phyloP scores from a whole-genome alignment of 92 coral and sea anemone genomes.

The Porites evermanni region DNA sequence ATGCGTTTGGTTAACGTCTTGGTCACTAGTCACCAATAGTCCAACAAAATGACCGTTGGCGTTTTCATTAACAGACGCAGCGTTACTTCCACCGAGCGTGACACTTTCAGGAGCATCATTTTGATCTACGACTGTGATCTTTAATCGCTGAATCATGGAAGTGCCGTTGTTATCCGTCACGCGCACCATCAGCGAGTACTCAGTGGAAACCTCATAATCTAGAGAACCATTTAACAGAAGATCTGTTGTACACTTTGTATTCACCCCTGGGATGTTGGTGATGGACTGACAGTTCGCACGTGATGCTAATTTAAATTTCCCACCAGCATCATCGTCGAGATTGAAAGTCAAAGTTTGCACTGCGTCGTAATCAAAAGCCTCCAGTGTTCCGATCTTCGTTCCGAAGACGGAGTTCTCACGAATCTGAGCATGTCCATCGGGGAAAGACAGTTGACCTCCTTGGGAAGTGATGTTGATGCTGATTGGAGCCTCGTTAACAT shows the following conservation, averaged over 20 bases:
- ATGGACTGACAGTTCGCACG: conserved; percentile 50
- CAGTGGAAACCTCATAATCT: conserved; percentile 70
- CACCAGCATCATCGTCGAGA: conserved; percentile 82
- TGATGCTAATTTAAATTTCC: conserved; percentile 53
- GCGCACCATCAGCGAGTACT: conserved; percentile 62
- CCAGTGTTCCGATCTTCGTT: conserved; percentile 79
- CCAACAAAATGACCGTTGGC: conserved; percentile 76
- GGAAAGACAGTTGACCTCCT: conserved; percentile 77
- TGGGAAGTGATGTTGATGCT: conserved; percentile 74
- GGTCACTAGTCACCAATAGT: conserved; percentile 71
- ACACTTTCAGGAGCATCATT: conserved; percentile 81
- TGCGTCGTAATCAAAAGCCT: conserved; percentile 78
- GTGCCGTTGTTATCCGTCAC: conserved; percentile 83
- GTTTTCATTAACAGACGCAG: conserved; percentile 68
- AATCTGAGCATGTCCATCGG: conserved; percentile 65
- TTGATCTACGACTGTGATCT: conserved; percentile 61
- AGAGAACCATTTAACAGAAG: conserved; percentile 61
- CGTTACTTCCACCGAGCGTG: conserved; percentile 60
- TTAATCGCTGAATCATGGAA: conserved; percentile 55
- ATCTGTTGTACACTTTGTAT: conserved; percentile 67
- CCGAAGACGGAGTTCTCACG: conserved; percentile 73
- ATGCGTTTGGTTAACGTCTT: conserved; percentile 75
- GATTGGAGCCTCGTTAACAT: conserved; percentile 91
- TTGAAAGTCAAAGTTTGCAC: conserved; percentile 65
- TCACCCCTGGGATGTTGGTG: conserved; percentile 57